Evolutionary conservation across 2,797 vertebrate genomes (phyloP), one percentile per base, ranked within the genome.

Genomic region (Cyprinella venusta): DNA sequence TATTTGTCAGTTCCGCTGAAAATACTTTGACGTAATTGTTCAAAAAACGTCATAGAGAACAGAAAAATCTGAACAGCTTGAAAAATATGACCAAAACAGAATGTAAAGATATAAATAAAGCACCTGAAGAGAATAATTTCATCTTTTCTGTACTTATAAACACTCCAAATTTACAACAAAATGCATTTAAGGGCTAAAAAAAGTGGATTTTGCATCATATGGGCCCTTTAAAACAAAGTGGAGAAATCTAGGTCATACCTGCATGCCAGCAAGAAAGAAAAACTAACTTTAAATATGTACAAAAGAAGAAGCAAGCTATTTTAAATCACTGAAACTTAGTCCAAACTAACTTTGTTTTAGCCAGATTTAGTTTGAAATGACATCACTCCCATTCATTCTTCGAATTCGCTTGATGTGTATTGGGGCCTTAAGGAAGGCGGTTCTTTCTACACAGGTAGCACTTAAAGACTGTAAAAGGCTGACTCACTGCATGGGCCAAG

Each of bases 401-500:
- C 13, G 13, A 30, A 10, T 54, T 56, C 3, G 2, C n/a, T 16
- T 67, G 30, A 56, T 12, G 13, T 21, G 42, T 69, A 88, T 90
- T 90, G 84, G 88, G 91, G 90, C 91, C 33, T 87, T 80, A 88
- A 59, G 89, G 88, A 80, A 84, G 79, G 89, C 91, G 87, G 89
- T 89, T 89, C 88, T 89, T 91, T 90, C 93, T 90, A 91, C 91
- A 84, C 92, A 94, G 92, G 93, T 94, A 92, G 92, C 92, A 91
- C 89, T 93, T 94, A 93, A 90, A 89, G 86, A 88, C 87, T 91
- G 89, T 94, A 92, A 92, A 91, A 84, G 82, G 86, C 81, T 86
- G 88, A 86, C 90, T 92, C 88, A 87, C 92, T 90, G 91, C 92
- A 90, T 90, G 63, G 90, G 90, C 83, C 87, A 84, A 91, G 86